phyloP scores from a whole-genome alignment of 1,140 invertebrate species.

The Zaprionus nigranus region DNA sequence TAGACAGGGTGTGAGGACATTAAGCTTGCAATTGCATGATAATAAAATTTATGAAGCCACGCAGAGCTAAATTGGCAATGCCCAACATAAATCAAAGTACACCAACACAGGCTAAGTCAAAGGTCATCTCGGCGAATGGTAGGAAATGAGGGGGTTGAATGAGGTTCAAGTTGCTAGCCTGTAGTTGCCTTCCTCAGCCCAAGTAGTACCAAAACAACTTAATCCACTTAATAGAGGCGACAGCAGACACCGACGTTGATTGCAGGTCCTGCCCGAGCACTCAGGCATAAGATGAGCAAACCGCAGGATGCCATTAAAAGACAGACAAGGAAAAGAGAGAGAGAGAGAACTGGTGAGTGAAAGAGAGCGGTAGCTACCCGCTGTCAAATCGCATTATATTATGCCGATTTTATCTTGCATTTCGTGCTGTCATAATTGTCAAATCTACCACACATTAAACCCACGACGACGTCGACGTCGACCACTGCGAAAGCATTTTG shows the following conservation, averaged over 20 bases:
- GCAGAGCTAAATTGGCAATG: constrained; percentile 71
- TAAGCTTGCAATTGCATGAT: constrained; percentile 73
- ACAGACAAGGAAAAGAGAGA: not conserved
- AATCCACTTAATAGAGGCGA: constrained; percentile 78
- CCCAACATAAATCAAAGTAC: constrained; percentile 73
- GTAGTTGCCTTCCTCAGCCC: constrained; percentile 1
- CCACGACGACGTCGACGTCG: constrained; percentile 40
- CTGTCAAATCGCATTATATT: constrained; percentile 48
- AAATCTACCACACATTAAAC: constrained; percentile 79
- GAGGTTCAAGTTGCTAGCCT: not conserved
- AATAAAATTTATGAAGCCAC: constrained; percentile 82
- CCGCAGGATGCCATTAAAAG: constrained; percentile 12
- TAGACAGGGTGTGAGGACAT: constrained; percentile 17
- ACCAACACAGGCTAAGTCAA: constrained; percentile 25
- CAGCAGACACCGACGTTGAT: constrained; percentile 58
- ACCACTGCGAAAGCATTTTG: constrained; percentile 56
- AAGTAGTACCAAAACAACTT: constrained; percentile 63
- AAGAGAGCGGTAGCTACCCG: not conserved
- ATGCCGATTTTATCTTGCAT: constrained; percentile 73
- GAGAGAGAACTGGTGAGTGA: not conserved
- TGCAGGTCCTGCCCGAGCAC: constrained; percentile 50
- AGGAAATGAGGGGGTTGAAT: constrained; percentile 9
- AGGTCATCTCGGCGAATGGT: constrained; percentile 29
- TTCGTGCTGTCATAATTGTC: constrained; percentile 77
- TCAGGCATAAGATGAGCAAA: constrained; percentile 20